A percentile compares a stretch with the other conserved stretches of the same genome.
These are phyloP conservation scores for Pluvianellus socialis DNA, from an alignment of 2,113 vertebrate genomes.

Conservation along the genomic window DNA sequence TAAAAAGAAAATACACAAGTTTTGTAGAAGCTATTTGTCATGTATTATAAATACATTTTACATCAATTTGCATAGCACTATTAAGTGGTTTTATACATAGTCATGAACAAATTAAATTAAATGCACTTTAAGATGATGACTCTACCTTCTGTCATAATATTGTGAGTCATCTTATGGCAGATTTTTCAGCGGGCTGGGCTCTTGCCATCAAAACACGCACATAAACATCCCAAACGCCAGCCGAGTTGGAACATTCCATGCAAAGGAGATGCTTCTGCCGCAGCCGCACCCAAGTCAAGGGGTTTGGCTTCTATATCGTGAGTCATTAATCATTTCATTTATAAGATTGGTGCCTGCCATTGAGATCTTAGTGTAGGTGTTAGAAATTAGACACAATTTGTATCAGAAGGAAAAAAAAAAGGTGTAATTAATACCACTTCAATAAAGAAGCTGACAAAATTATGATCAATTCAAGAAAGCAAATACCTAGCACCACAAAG, in stretches of 20 bases:
- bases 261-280: background rate
- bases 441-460: background rate
- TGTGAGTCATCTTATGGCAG: constrained; percentile 26
- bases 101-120: constrained; percentile 11
- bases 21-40: background rate
- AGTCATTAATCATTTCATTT: background rate
- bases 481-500: background rate
- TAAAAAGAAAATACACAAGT: background rate
- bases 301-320: background rate
- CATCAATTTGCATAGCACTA: background rate
- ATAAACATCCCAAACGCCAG: constrained; percentile 3
- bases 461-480: background rate
- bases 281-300: constrained; percentile 22
- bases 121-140: background rate
- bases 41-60: background rate
- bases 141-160: constrained; percentile 10
- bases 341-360: background rate
- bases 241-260: constrained; percentile 23
- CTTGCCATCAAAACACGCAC: constrained; percentile 1
- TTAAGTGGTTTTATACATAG: background rate
- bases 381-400: constrained; percentile 20
- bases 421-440: background rate
- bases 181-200: background rate
- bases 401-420: background rate
- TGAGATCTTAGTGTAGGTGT: background rate